A percentile compares a stretch with the other conserved stretches of the same genome.
Evolutionary conservation across 2,113 vertebrate species (phyloP).

Genomic region (Antechinus flavipes): DNA sequence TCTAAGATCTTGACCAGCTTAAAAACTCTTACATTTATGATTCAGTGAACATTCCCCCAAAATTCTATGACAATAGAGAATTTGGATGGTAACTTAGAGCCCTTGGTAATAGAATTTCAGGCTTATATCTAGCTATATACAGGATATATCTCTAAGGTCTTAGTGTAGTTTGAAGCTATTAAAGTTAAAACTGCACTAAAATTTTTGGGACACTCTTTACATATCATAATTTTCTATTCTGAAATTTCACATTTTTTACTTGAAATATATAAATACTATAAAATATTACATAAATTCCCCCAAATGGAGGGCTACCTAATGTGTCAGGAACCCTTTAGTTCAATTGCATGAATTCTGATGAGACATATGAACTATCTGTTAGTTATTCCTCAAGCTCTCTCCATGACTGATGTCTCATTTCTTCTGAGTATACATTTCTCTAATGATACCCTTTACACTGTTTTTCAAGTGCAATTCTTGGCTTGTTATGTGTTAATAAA

Average conservation of each 20-base stretch:
- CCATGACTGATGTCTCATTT: neutral
- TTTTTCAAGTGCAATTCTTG: neutral
- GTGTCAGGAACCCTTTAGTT: neutral
- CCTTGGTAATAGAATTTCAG: neutral
- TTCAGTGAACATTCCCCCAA: neutral
- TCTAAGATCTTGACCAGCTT: neutral
- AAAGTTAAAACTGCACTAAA: neutral
- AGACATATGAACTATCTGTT: neutral
- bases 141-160: neutral
- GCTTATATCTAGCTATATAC: neutral
- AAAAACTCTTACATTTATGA: neutral
- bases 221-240: neutral
- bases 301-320: neutral
- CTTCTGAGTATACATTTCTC: neutral
- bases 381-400: neutral
- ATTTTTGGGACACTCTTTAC: neutral
- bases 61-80: neutral
- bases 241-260: neutral
- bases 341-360: neutral
- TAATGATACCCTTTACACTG: neutral
- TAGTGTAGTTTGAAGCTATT: neutral
- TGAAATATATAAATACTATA: neutral
- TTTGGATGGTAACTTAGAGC: neutral
- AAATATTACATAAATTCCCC: neutral
- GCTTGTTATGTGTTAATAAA: neutral